These are phyloP conservation scores for Dendropsophus ebraccatus DNA, from an alignment of 2,113 vertebrate genomes.

Conservation along the genomic window DNA sequence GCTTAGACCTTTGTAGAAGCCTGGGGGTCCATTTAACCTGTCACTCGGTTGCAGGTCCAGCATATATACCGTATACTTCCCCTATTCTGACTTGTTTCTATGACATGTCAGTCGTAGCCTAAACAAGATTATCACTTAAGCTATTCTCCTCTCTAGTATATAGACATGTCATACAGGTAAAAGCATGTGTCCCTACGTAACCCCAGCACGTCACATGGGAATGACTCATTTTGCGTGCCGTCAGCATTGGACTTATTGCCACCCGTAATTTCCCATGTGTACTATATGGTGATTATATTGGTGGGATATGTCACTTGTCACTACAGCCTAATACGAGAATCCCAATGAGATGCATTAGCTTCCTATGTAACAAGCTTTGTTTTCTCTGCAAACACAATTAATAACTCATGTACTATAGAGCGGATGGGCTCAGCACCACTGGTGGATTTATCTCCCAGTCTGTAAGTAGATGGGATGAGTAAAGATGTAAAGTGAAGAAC, in stretches of 20 bases:
- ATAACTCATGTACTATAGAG: background rate
- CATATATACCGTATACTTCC: too few species aligned
- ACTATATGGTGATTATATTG: background rate
- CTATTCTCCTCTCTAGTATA: background rate
- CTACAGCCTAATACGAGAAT: background rate
- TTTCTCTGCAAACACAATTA: background rate
- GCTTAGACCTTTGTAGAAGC: too few species aligned
- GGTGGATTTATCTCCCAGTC: background rate
- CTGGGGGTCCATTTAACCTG: too few species aligned
- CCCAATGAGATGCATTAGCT: background rate
- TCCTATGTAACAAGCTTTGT: background rate
- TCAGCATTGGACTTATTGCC: background rate
- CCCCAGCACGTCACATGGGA: background rate
- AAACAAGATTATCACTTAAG: too few species aligned
- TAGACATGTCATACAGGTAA: background rate
- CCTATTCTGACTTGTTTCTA: too few species aligned
- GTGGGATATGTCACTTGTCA: background rate
- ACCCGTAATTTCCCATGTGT: background rate
- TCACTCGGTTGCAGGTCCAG: too few species aligned
- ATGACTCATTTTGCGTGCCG: background rate
- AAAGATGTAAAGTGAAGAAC: background rate
- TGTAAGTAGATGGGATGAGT: background rate
- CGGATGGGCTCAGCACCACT: background rate
- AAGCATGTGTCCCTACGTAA: background rate
- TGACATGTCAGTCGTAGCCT: too few species aligned